Evolutionary conservation across 1,140 invertebrate genomes (phyloP).

Genomic region (Cepaea nemoralis): DNA sequence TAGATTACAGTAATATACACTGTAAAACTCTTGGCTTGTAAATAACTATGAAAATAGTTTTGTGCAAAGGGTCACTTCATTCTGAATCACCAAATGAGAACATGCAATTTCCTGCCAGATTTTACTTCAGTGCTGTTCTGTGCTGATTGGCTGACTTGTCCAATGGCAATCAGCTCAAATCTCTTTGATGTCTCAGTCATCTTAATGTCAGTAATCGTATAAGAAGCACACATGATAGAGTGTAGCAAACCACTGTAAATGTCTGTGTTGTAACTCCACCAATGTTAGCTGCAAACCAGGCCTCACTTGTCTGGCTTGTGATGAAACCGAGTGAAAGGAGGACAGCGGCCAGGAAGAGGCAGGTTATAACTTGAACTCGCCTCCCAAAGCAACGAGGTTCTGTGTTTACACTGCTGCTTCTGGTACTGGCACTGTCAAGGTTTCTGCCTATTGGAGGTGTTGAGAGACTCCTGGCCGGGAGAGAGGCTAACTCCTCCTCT

Average conservation of each 20-base stretch:
- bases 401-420: background rate
- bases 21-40: no score
- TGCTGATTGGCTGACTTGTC: background rate
- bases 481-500: background rate
- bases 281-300: conserved; percentile 3
- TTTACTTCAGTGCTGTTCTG: background rate
- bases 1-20: no score
- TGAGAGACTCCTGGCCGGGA: background rate
- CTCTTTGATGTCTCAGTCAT: background rate
- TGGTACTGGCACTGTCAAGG: background rate
- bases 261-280: background rate
- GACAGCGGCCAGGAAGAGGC: background rate
- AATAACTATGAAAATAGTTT: no score
- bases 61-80: no score
- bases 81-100: no score
- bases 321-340: background rate
- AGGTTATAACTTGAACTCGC: background rate
- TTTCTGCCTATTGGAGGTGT: background rate
- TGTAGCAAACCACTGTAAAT: background rate
- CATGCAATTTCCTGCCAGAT: background rate
- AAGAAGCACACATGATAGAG: background rate
- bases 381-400: background rate
- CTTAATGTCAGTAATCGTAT: background rate
- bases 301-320: background rate
- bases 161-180: background rate